Conservation (phyloP, 2,888 invertebrate genomes). For the Corythucha ciliata region DNA sequence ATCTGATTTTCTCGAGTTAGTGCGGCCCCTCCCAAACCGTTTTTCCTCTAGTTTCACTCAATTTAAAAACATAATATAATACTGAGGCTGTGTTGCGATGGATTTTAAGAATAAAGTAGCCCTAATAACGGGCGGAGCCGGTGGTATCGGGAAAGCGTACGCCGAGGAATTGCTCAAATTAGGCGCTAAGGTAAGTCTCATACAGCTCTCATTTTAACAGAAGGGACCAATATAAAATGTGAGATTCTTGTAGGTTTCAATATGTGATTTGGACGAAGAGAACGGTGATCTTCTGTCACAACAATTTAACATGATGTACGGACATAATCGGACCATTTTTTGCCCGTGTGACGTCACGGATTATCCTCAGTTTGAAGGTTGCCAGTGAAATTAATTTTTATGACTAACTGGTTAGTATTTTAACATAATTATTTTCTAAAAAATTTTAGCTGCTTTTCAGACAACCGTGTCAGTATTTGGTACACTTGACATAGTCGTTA, state of each 20-base stretch:
- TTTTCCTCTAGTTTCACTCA: too few relatives aligned
- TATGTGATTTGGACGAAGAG: constrained; percentile 64
- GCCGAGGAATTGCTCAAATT: constrained; percentile 60
- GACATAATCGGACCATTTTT: constrained; percentile 59
- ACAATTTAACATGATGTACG: constrained; percentile 54
- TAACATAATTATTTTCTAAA: not conserved
- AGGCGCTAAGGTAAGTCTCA: constrained; percentile 56
- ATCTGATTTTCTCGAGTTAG: too few relatives aligned
- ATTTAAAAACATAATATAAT: too few relatives aligned
- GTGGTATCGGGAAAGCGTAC: constrained; percentile 63
- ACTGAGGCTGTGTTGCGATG: too few relatives aligned
- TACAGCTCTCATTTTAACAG: not conserved
- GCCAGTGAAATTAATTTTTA: constrained; percentile 21
- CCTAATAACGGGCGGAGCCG: constrained; percentile 62
- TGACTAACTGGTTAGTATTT: too few relatives aligned
- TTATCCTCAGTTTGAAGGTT: constrained; percentile 68
- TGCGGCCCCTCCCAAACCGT: too few relatives aligned
- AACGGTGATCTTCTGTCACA: constrained; percentile 59
- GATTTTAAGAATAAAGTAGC: constrained; percentile 66
- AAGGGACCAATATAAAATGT: not conserved
- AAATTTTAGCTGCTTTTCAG: constrained; percentile 58
- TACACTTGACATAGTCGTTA: constrained; percentile 64
- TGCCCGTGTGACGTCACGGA: constrained; percentile 69
- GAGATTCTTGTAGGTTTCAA: constrained; percentile 49
- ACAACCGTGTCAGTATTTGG: constrained; percentile 62